A percentile compares a stretch with the other conserved stretches of the same genome.
Evolutionary conservation across 2,797 vertebrate species (phyloP).

Genomic region (Lemur catta): DNA sequence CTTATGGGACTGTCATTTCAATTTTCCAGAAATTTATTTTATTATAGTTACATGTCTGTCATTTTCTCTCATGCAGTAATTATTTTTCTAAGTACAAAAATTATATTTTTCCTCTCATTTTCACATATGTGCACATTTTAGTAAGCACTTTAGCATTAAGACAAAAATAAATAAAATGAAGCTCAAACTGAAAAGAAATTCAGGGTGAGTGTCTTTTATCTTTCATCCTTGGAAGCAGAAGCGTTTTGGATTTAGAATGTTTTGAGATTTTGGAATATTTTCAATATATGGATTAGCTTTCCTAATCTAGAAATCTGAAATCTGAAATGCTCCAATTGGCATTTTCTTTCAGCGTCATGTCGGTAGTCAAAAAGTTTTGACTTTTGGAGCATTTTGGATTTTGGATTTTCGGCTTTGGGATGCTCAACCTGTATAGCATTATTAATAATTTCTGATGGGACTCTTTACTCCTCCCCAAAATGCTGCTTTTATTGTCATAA

Average conservation of each 20-base stretch:
- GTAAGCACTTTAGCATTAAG: not conserved
- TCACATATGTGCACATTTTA: not conserved
- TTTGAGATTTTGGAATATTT: not conserved
- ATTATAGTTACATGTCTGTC: not conserved
- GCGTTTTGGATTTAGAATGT: not conserved
- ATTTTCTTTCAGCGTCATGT: not conserved
- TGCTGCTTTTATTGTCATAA: not conserved
- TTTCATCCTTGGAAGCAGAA: not conserved
- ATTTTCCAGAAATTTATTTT: constrained; percentile 46
- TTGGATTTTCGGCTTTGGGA: not conserved
- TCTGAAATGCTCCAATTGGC: not conserved
- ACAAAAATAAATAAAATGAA: constrained; percentile 32
- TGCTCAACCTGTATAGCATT: not conserved
- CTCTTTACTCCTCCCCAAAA: not conserved
- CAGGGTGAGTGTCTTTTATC: not conserved
- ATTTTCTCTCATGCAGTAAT: not conserved
- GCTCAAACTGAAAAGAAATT: not conserved
- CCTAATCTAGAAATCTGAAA: not conserved
- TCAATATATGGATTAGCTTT: not conserved
- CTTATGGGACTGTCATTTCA: constrained; percentile 32
- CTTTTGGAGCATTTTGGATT: not conserved
- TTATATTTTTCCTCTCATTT: not conserved
- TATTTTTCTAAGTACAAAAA: constrained; percentile 28
- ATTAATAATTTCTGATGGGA: not conserved
- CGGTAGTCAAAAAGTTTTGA: not conserved